These are phyloP conservation scores for Galaxias olidus DNA, from an alignment of 2,797 vertebrate species.

Conservation along the genomic window DNA sequence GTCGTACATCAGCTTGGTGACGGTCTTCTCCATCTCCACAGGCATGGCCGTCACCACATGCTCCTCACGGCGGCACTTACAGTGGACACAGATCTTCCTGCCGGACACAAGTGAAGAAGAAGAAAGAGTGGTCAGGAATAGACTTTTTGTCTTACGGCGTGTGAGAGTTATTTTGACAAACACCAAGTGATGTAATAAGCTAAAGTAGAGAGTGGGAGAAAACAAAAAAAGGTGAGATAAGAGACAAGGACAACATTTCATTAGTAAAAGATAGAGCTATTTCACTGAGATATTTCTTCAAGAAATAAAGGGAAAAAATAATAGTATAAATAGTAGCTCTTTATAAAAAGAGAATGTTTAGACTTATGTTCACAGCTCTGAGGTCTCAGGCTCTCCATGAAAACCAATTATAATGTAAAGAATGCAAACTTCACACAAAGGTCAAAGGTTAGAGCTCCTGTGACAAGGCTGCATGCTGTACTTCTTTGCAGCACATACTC, in stretches of 20 bases:
- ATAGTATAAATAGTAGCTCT: too few species aligned
- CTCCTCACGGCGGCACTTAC: constrained; percentile 96
- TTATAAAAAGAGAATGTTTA: background rate
- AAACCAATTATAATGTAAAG: constrained; percentile 9
- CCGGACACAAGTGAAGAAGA: constrained; percentile 12
- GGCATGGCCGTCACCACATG: constrained; percentile 95
- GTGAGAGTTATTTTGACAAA: too few species aligned
- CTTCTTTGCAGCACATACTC: constrained; percentile 33
- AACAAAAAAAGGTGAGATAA: background rate
- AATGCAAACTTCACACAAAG: constrained; percentile 26
- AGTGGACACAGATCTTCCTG: constrained; percentile 99
- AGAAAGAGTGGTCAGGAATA: background rate
- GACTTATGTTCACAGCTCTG: constrained; percentile 25
- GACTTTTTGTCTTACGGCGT: too few species aligned
- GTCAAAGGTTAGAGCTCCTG: constrained; percentile 47
- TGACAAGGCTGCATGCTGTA: constrained; percentile 45
- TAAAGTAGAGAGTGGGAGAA: too few species aligned
- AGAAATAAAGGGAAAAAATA: background rate
- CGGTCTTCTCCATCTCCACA: constrained; percentile 98
- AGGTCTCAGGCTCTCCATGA: constrained; percentile 16
- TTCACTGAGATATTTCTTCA: background rate
- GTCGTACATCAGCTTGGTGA: constrained; percentile 98
- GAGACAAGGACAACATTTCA: background rate
- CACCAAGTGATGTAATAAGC: background rate
- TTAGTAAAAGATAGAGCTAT: background rate